These are phyloP conservation scores for Ibidorhyncha struthersii DNA, from an alignment of 2,113 vertebrate species.

Conservation along the genomic window DNA sequence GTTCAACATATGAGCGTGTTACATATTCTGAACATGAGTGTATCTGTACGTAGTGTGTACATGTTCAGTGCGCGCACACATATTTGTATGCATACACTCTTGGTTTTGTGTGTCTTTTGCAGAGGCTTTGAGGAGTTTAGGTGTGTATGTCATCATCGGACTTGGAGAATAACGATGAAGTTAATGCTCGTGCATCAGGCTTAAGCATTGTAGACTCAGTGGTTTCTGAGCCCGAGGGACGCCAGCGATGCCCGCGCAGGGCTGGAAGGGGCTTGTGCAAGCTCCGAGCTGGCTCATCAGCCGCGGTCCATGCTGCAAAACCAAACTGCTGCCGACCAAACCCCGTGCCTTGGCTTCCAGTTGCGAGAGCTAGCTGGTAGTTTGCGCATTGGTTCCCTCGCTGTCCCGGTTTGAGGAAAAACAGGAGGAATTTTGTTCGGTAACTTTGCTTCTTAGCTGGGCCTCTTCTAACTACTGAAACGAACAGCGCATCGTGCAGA, in stretches of 20 bases:
- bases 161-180: neutral
- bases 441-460: too few relatives aligned
- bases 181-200: neutral
- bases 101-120: neutral
- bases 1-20: fast-evolving
- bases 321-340: neutral
- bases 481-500: too few relatives aligned
- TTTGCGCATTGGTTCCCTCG: neutral
- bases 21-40: fast-evolving
- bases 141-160: neutral
- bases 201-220: neutral
- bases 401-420: too few relatives aligned
- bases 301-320: neutral
- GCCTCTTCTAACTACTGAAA: too few relatives aligned
- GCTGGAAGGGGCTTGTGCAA: neutral
- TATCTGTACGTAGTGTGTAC: fast-evolving
- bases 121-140: neutral
- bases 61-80: fast-evolving
- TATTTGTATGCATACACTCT: fast-evolving
- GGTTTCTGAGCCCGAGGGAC: neutral
- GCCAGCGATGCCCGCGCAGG: fast-evolving
- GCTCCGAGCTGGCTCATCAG: neutral
- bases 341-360: neutral
- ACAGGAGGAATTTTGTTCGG: too few relatives aligned
- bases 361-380: neutral